Conservation (phyloP, 2,113 vertebrate genomes). For the Meles meles region DNA sequence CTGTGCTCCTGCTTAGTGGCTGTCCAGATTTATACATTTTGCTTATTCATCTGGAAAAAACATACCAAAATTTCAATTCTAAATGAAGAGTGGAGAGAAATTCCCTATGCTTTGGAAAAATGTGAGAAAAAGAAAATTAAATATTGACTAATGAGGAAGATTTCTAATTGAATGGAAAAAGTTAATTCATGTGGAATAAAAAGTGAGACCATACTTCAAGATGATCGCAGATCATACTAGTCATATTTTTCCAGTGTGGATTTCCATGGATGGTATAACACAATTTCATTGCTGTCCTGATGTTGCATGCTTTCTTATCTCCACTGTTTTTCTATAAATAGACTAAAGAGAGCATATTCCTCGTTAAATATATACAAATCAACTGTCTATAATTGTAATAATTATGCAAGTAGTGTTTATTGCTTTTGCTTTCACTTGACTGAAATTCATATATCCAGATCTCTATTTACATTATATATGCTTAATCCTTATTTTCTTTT, state of each 20-base stretch:
- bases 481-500: neutral
- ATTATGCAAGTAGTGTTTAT: neutral
- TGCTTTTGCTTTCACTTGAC: neutral
- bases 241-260: conserved; percentile 24
- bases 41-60: conserved; percentile 48
- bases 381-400: neutral
- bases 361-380: neutral
- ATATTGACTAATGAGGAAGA: conserved; percentile 68
- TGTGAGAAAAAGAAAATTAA: conserved; percentile 70
- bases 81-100: neutral
- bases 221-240: neutral
- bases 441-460: neutral
- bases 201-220: conserved; percentile 47
- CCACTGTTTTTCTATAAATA: neutral
- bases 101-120: conserved; percentile 42
- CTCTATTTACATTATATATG: neutral
- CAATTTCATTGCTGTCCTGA: neutral
- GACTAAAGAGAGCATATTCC: neutral
- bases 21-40: conserved; percentile 26
- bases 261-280: neutral
- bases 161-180: conserved; percentile 64
- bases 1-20: neutral
- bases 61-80: neutral
- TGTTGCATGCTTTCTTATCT: neutral
- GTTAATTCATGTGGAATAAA: conserved; percentile 53